A percentile compares a stretch with the other conserved stretches of the same genome.
These are phyloP conservation scores for Molanna angustata DNA, from an alignment of 2,888 invertebrate species.

Conservation along the genomic window DNA sequence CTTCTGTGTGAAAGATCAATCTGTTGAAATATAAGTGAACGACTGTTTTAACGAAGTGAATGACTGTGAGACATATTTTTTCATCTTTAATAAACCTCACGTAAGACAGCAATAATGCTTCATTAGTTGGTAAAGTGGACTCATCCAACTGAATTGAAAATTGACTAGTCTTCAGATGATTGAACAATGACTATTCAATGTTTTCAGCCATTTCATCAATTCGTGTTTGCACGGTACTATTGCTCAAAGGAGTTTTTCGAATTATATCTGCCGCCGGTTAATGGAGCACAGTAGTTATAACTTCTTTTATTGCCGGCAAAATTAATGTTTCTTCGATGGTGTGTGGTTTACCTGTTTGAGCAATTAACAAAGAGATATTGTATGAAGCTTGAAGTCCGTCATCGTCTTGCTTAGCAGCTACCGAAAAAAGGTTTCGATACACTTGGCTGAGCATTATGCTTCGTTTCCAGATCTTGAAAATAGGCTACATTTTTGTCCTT, in stretches of 20 bases:
- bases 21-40: constrained; percentile 5
- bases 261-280: constrained; percentile 25
- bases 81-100: not conserved
- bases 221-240: constrained; percentile 31
- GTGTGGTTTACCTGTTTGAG: not conserved
- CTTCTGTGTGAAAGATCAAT: constrained; percentile 7
- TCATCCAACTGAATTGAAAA: not conserved
- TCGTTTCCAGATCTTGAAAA: not conserved
- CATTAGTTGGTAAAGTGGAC: not conserved
- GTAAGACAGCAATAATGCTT: not conserved
- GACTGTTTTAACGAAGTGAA: too few relatives aligned
- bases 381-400: not conserved
- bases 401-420: not conserved
- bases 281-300: constrained; percentile 31
- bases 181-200: constrained; percentile 26
- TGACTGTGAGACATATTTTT: not conserved
- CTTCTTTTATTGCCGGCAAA: constrained; percentile 32
- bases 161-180: not conserved
- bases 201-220: constrained; percentile 30
- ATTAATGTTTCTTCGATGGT: constrained; percentile 20
- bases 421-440: not conserved
- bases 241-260: constrained; percentile 30
- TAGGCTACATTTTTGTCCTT: not conserved
- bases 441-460: not conserved
- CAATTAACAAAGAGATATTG: not conserved